phyloP scores from a whole-genome alignment of 2,113 vertebrate genomes.

The Marmota flaviventris region DNA sequence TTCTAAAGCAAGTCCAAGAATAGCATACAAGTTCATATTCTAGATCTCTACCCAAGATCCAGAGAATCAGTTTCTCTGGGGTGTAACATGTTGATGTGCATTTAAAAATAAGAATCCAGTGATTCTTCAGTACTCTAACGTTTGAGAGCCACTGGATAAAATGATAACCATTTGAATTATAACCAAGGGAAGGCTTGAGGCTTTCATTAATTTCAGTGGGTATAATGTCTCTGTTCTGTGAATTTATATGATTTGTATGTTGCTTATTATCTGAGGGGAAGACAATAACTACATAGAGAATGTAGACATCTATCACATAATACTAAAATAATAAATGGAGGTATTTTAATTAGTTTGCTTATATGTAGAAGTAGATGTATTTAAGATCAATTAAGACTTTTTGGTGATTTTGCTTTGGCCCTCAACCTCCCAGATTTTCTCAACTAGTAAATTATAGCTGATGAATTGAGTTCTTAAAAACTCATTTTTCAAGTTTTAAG shows the following conservation, averaged over 20 bases:
- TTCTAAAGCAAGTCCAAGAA: not conserved
- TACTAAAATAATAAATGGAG: not conserved
- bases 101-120: not conserved
- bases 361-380: not conserved
- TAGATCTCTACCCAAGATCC: not conserved
- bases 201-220: not conserved
- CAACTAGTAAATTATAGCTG: not conserved
- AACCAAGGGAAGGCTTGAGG: not conserved
- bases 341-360: not conserved
- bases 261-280: not conserved
- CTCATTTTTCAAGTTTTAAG: not conserved
- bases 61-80: not conserved
- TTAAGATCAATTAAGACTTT: not conserved
- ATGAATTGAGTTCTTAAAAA: constrained; percentile 33
- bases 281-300: not conserved
- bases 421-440: not conserved
- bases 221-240: not conserved
- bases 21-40: not conserved
- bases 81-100: not conserved
- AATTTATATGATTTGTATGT: not conserved
- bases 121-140: not conserved
- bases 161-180: not conserved
- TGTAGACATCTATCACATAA: not conserved
- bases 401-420: not conserved
- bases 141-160: constrained; percentile 16